Evolutionary conservation across 2,888 invertebrate species (phyloP), one percentile per base, ranked within the genome.

Genomic region (Drosophila pseudotalamancana): DNA sequence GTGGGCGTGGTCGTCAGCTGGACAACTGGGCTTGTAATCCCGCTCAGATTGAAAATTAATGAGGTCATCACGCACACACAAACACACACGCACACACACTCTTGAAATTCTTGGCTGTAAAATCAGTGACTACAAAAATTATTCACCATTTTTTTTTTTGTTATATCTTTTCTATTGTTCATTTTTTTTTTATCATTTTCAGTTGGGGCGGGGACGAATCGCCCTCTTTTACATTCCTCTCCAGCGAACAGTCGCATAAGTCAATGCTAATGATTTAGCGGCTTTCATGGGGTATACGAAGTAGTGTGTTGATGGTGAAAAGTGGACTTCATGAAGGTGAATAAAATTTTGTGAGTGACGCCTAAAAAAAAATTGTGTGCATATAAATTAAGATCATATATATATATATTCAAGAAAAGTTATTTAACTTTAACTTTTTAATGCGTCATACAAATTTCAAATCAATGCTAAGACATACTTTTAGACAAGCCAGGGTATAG

Each of bases 31-130:
- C 70, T 54, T 77, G 76, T 88, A 89, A 88, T 88, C 89, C 84
- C 67, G 89, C 80, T 88, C 89, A 88, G 88, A 89, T 88, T 88
- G 89, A 88, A 88, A 89, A 88, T 88, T 88, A 88, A 89, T 88
- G 89, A 89, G 88, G 89, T 89, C 89, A 84, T 84, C 88, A 83
- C 55, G 66, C 65, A 46, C 45, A 69, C 62, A 64, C 54, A 69
- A 23, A 55, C 39, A 65, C 9, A 31, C 31, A 55, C 40, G 63
- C 5, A 23, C 12, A 53, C 29, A 50, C 27, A 34, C 21, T 40
- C 14, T 43, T 19, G 45, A 59, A 62, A 64, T 72, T 66, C 37
- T 25, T 43, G 61, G 61, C 72, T 72, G 62, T 72, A 61, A 72
- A 74, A 57, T 74, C 77, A 49, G 66, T 42, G 60, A 56, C 40